phyloP scores from a whole-genome alignment of 1,140 invertebrate genomes.

The Marisa cornuarietis region DNA sequence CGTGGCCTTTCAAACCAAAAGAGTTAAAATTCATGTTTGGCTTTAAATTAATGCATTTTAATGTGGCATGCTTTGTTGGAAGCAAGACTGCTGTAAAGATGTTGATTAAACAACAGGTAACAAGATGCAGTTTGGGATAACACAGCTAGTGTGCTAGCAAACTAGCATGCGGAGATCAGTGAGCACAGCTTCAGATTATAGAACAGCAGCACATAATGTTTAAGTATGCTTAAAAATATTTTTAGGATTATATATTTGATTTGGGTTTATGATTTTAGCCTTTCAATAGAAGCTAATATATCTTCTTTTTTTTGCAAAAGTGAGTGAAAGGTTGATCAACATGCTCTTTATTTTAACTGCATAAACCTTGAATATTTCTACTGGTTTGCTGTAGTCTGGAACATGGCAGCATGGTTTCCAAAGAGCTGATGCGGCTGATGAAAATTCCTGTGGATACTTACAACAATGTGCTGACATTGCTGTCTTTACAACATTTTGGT shows the following conservation, averaged over 20 bases:
- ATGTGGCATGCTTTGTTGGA: too few species aligned
- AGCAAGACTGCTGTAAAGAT: too few species aligned
- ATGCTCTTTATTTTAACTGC: neutral
- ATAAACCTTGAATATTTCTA: neutral
- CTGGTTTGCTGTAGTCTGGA: conserved; percentile 72
- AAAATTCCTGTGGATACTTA: conserved; percentile 96
- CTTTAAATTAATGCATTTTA: too few species aligned
- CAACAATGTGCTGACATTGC: conserved; percentile 87
- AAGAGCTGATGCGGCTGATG: conserved; percentile 90
- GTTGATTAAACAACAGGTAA: too few species aligned
- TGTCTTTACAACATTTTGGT: conserved; percentile 82
- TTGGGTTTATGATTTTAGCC: neutral
- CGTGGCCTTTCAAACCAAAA: too few species aligned
- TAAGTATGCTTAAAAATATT: neutral
- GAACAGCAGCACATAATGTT: too few species aligned
- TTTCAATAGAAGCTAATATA: neutral
- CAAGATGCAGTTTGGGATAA: too few species aligned
- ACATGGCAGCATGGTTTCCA: conserved; percentile 84
- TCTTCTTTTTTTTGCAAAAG: neutral
- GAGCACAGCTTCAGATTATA: too few species aligned
- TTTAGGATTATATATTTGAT: neutral
- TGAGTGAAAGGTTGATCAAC: neutral
- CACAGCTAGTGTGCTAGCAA: too few species aligned
- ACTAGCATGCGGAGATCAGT: too few species aligned
- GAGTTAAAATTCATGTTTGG: too few species aligned